Base-by-base conservation (phyloP, 2,888 invertebrate genomes). In the Lottia gigantea region DNA sequence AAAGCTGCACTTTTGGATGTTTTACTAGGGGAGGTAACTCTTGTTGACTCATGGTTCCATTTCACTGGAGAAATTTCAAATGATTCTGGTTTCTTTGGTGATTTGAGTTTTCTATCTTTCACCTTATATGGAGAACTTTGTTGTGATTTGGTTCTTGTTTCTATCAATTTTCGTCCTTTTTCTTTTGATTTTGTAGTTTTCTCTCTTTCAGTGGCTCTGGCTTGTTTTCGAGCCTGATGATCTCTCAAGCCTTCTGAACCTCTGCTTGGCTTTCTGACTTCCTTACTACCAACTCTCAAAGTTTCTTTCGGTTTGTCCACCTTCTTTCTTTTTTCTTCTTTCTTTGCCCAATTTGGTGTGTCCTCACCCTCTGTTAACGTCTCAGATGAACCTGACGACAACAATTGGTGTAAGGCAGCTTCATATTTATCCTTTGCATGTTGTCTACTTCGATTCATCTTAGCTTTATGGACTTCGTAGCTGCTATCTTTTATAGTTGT, bases 401-500 rank as follows among this genome's bases (percentile, higher is more conserved):
- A 23, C 11, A 55, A 23, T 23, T 55, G 23, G 11, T 23, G 55
- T 19, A 55, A 19, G 4, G 55, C 55, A 23, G 55, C 55, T 55
- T 55, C 55, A 19, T 55, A 55, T 6, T 14, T 19, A 23, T 55
- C 19, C 55, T 55, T 23, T 19, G 55, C 55, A 55, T 55, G 19
- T 23, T 55, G 55, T 55, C 23, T 8, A 23, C 55, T 55, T 19
- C 55, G 55, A 14, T 55, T 19, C 40, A 61, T 45, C 31, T 71
- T 66, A 0, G 66, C 61, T 65, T 69, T 69, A 65, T 74, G 76
- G 71, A 78, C 70, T 65, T 81, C 81, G 46, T 75, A 67, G 64
- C 81, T 83, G 71, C 82, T 84, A 66, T 84, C 84, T 66, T 81
- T 82, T 14, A 79, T 72, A n/a, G 81, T 83, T 7, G 81, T 83